Conservation (phyloP, 2,888 invertebrate species). For the Volucella bombylans region DNA sequence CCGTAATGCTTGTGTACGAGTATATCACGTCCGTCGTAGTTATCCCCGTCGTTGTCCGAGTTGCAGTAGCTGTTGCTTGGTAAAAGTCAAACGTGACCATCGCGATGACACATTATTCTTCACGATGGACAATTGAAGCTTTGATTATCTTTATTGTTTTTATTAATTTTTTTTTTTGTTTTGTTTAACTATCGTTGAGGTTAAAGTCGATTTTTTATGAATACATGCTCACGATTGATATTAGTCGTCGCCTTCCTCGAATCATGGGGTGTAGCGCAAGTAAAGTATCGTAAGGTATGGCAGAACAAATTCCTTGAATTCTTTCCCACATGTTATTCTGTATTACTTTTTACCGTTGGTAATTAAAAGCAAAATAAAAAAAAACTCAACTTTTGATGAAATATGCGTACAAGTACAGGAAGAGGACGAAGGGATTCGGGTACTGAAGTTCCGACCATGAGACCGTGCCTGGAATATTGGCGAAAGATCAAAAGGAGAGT, state of each 20-base stretch:
- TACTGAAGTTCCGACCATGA: slow-evolving; percentile 60
- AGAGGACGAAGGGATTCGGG: not conserved
- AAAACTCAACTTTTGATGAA: not conserved
- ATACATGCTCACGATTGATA: slow-evolving; percentile 19
- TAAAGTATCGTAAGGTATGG: slow-evolving; percentile 12
- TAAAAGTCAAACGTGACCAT: slow-evolving; percentile 68
- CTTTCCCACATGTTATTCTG: slow-evolving; percentile 49
- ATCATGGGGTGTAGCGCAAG: slow-evolving; percentile 49
- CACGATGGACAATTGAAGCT: slow-evolving; percentile 66
- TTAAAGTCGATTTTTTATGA: slow-evolving; percentile 41
- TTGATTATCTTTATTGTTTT: slow-evolving; percentile 68
- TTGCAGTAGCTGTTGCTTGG: slow-evolving; percentile 39
- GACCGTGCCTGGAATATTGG: slow-evolving; percentile 58
- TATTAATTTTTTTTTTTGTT: slow-evolving; percentile 35
- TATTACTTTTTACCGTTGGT: slow-evolving; percentile 37
- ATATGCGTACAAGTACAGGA: not conserved
- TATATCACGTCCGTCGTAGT: slow-evolving; percentile 16
- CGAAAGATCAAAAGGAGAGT: slow-evolving; percentile 53
- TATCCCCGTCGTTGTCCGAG: slow-evolving; percentile 24
- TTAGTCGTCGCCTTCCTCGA: slow-evolving; percentile 49
- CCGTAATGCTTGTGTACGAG: slow-evolving; percentile 47
- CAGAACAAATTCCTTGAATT: slow-evolving; percentile 56
- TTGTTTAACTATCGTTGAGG: slow-evolving; percentile 32
- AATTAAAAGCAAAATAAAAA: slow-evolving; percentile 16
- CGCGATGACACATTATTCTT: slow-evolving; percentile 71